Base-by-base conservation (phyloP, 2,113 vertebrate genomes). In the Sylvia atricapilla region DNA sequence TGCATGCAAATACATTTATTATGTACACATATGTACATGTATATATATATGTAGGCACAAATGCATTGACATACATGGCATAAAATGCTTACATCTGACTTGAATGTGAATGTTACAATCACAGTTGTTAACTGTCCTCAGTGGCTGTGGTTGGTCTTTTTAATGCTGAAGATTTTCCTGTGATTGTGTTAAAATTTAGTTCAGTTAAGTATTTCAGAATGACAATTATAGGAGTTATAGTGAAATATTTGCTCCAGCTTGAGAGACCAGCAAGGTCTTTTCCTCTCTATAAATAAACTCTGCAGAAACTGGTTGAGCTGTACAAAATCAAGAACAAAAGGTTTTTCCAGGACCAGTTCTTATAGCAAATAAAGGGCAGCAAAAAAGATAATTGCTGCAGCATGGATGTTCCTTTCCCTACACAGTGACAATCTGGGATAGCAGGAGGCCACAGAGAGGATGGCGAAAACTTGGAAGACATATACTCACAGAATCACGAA, bases 211-310 rank as follows among this genome's bases (percentile, higher is more conserved):
- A 86, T 58, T 84, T 43, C 59, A 39, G 10, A 52, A 39, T n/a
- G 3, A 89, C 70, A 73, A 62, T 15, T 41, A 25, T 6, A 64
- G 6, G 16, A 56, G 5, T n/a, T 37, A 35, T 1, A 44, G 14
- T 60, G 62, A 66, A 67, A 68, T 63, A 35, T 44, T 85, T 84
- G 15, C 44, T 82, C 27, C 74, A 80, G 15, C 37, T 62, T 37
- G 6, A 88, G 15, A 80, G 5, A 80, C 5, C 13, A 43, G 41
- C 15, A 87, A 83, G 50, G 13, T 86, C 43, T 93, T 82, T 73
- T 25, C n/a, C 30, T 55, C 63, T 80, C 43, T 77, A 43, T 86
- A 94, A 88, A 93, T 88, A 94, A 92, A 80, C 33, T 56, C 53
- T 0, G 1, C 33, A 39, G 15, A 83, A 86, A 80, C 59, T 47